Percentiles rank a stretch among this genome's conserved stretches.
phyloP scores from a whole-genome alignment of 2,888 invertebrate species.

The Drosophila sordidapex region DNA sequence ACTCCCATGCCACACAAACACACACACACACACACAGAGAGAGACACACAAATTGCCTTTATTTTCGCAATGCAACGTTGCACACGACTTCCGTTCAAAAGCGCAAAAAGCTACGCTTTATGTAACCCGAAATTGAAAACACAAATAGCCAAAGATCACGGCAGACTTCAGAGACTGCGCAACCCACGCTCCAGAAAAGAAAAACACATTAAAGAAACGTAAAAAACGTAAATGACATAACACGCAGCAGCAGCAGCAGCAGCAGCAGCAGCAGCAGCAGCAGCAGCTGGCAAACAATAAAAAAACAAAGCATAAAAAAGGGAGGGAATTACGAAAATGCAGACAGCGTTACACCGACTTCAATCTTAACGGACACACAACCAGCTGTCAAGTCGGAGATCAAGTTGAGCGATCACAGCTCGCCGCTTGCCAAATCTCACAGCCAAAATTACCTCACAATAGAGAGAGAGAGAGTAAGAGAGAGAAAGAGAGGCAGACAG shows the following conservation, averaged over 20 bases:
- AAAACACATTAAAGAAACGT: conserved; percentile 43
- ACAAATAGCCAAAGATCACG: conserved; percentile 23
- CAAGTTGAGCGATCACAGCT: conserved; percentile 65
- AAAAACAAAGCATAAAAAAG: conserved; percentile 11
- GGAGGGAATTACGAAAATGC: conserved; percentile 59
- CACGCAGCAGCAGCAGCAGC: conserved; percentile 12
- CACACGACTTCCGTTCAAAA: conserved; percentile 70
- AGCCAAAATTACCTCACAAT: conserved; percentile 71
- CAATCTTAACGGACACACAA: conserved; percentile 35
- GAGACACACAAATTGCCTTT: conserved; percentile 35
- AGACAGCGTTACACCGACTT: conserved; percentile 46
- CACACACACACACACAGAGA: not conserved
- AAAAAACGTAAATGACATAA: conserved; percentile 52
- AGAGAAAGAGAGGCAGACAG: not conserved
- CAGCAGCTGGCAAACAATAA: conserved; percentile 9
- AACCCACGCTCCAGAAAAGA: conserved; percentile 55
- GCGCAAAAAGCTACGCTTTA: conserved; percentile 50
- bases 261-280: conserved; percentile 11
- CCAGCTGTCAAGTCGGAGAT: conserved; percentile 56
- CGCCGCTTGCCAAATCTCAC: conserved; percentile 70
- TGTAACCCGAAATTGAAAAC: conserved; percentile 41
- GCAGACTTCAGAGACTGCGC: conserved; percentile 5
- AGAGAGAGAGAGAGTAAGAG: not conserved
- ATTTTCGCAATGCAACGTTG: conserved; percentile 75
- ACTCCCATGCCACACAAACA: conserved; percentile 30